Evolutionary conservation across 2,113 vertebrate species (phyloP), one percentile per base, ranked within the genome.

Genomic region (Rallus limicola): DNA sequence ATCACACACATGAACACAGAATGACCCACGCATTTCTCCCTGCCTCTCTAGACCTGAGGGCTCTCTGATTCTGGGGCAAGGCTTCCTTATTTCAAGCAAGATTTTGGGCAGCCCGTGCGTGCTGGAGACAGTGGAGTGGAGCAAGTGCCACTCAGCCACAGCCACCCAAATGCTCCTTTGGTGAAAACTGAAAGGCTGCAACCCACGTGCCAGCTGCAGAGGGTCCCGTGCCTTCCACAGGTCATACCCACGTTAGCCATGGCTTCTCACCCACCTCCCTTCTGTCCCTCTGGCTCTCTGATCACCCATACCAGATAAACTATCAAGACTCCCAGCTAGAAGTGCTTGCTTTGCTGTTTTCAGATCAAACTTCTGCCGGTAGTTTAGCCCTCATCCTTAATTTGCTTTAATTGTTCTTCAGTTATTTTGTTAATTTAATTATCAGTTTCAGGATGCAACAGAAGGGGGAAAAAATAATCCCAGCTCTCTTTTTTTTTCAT

Each of bases 341-440:
- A 96, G n/a, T 90, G 72, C 92, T 93, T 71, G 64, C 82, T 88
- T 80, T 90, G 90, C 90, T 83, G 48, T 92, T 95, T 93, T 88
- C 17, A 14, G 91, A 90, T 96, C 91, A 93, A 84, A 91, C 86
- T 88, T 77, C 88, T 80, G 75, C 78, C 0, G 1, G 85, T 80
- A 88, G 55, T 87, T 81, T 38, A 92, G 60, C 82, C 87, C 75
- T 93, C 77, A 76, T 34, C 58, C n/a, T 96, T 94, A 92, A 96
- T 92, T 95, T 94, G 38, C 13, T 28, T 75, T 97, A 96, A 94
- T 94, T 92, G 44, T 75, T 80, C 60, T 44, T 48, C 78, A 29
- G 74, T 76, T 93, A 70, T 82, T 87, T 78, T 93, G 86, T 5
- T 28, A 79, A 92, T 85, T 68, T 92, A 95, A 96, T 96, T 95